Evolutionary conservation across 1,140 invertebrate species (phyloP).

Genomic region (Neocloeon triangulifer): DNA sequence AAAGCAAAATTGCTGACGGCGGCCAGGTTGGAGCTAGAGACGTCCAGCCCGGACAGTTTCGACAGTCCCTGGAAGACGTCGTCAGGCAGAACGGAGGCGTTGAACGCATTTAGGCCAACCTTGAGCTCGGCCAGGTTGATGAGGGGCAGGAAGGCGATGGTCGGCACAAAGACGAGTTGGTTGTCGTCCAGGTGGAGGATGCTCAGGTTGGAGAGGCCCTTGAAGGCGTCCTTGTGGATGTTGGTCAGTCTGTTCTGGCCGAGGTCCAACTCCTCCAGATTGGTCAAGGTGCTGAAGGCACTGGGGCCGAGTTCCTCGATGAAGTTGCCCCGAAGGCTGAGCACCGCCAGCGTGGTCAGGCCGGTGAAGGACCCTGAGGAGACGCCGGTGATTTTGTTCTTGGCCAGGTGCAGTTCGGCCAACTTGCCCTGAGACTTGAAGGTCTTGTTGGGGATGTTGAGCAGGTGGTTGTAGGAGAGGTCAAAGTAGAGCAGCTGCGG

Average conservation of each 20-base stretch:
- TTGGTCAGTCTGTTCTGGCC: slow-evolving; percentile 64
- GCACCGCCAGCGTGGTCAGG: slow-evolving; percentile 45
- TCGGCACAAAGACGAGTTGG: slow-evolving; percentile 48
- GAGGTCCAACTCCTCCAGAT: slow-evolving; percentile 65
- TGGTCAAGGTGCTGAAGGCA: slow-evolving; percentile 46
- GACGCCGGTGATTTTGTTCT: slow-evolving; percentile 62
- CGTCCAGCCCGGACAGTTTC: slow-evolving; percentile 46
- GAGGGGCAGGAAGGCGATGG: slow-evolving; percentile 39
- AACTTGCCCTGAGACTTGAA: slow-evolving; percentile 59
- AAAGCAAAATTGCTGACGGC: slow-evolving; percentile 55
- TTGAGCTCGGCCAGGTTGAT: slow-evolving; percentile 58
- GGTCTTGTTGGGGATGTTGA: slow-evolving; percentile 49
- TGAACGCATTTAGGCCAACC: slow-evolving; percentile 58
- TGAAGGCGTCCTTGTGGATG: slow-evolving; percentile 55
- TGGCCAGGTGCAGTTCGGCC: slow-evolving; percentile 55
- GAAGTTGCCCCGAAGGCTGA: slow-evolving; percentile 63
- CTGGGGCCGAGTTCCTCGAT: slow-evolving; percentile 50
- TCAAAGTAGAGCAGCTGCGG: slow-evolving; percentile 60
- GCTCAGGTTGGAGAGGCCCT: slow-evolving; percentile 44
- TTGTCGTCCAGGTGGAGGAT: slow-evolving; percentile 71
- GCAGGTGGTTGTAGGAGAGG: slow-evolving; percentile 58
- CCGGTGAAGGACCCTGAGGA: slow-evolving; percentile 58
- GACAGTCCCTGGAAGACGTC: slow-evolving; percentile 52
- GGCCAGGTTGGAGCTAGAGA: slow-evolving; percentile 52
- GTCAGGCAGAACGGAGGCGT: slow-evolving; percentile 30